Percentiles rank a stretch among this genome's conserved stretches.
phyloP scores from a whole-genome alignment of 1,140 invertebrate species.

The Pseudomyrmex cubaensis region DNA sequence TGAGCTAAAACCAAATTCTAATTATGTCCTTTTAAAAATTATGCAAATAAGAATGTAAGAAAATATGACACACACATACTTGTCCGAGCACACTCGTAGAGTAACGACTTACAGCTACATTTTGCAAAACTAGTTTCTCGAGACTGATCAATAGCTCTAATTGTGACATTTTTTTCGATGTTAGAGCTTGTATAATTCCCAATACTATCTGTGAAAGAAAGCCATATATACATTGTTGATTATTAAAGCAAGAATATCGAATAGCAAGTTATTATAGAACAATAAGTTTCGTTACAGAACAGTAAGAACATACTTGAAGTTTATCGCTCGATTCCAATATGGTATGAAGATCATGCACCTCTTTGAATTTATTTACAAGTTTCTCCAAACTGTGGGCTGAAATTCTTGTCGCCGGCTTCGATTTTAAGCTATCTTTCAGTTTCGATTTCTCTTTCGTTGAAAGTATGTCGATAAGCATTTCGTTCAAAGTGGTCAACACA shows the following conservation, averaged over 20 bases:
- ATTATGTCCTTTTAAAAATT: conserved; percentile 21
- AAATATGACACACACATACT: conserved; percentile 77
- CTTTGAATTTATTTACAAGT: conserved; percentile 78
- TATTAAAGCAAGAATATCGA: neutral
- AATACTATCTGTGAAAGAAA: conserved; percentile 86
- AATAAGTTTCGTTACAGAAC: neutral
- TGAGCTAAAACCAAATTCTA: conserved; percentile 81
- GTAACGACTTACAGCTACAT: conserved; percentile 86
- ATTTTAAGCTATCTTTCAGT: conserved; percentile 60
- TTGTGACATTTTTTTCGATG: conserved; percentile 85
- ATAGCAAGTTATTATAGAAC: no score
- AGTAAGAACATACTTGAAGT: conserved; percentile 78
- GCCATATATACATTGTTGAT: conserved; percentile 64
- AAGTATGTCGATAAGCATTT: conserved; percentile 85
- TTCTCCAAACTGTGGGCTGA: conserved; percentile 87
- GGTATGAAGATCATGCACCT: conserved; percentile 71
- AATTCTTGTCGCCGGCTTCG: conserved; percentile 81
- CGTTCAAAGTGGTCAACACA: conserved; percentile 86
- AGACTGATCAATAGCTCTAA: conserved; percentile 86
- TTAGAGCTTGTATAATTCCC: conserved; percentile 86
- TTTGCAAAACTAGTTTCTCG: conserved; percentile 87
- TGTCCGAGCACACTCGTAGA: conserved; percentile 87
- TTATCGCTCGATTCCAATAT: conserved; percentile 81
- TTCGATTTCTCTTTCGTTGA: conserved; percentile 80
- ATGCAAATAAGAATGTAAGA: conserved; percentile 4